phyloP scores from a whole-genome alignment of 2,888 invertebrate species.

The Pterostichus niger region DNA sequence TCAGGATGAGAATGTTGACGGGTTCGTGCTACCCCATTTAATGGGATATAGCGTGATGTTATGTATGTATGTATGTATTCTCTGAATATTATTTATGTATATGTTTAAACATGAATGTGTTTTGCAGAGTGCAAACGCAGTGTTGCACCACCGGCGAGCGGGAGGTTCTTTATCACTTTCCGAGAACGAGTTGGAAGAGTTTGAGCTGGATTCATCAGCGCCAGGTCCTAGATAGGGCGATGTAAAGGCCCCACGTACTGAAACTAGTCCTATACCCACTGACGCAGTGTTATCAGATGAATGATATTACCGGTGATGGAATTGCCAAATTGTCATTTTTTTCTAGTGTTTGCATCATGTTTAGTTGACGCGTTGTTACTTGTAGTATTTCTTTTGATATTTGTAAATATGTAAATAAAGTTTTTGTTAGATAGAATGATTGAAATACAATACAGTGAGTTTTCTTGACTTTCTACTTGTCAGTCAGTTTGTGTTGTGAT shows the following conservation, averaged over 20 bases:
- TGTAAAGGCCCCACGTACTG: background rate
- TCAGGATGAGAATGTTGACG: too few relatives aligned
- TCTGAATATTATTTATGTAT: too few relatives aligned
- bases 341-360: too few relatives aligned
- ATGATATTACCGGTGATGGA: slow-evolving; percentile 12
- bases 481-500: slow-evolving; percentile 12
- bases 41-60: too few relatives aligned
- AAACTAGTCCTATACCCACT: slow-evolving; percentile 27
- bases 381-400: slow-evolving; percentile 42
- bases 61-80: too few relatives aligned
- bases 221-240: background rate
- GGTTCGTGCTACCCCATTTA: too few relatives aligned
- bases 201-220: slow-evolving; percentile 70
- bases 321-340: slow-evolving; percentile 18
- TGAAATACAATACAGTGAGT: background rate
- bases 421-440: slow-evolving; percentile 46
- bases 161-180: slow-evolving; percentile 90
- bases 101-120: background rate
- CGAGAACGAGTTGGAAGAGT: slow-evolving; percentile 88
- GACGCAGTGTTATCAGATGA: too few relatives aligned
- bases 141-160: slow-evolving; percentile 82
- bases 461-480: background rate
- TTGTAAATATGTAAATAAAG: slow-evolving; percentile 66
- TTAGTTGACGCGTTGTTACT: background rate
- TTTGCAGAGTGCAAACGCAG: slow-evolving; percentile 76